Conservation (phyloP, 2,888 invertebrate species). For the Apamea epomidion region DNA sequence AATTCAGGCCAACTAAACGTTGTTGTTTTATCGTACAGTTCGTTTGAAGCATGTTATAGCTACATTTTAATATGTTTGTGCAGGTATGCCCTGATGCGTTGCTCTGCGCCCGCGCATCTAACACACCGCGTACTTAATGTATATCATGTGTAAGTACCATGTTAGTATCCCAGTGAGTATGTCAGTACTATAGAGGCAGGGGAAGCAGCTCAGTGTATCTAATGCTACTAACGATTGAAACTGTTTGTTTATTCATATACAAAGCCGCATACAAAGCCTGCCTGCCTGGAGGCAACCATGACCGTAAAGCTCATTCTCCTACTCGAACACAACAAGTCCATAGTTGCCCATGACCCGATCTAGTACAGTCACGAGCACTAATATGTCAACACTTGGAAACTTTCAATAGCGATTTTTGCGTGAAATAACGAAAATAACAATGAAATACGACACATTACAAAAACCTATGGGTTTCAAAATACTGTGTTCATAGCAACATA, state of each 20-base stretch:
- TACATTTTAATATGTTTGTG: not conserved
- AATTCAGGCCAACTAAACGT: not conserved
- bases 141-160: not conserved
- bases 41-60: not conserved
- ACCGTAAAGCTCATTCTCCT: not conserved
- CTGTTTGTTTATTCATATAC: no score
- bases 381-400: no score
- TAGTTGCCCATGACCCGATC: no score
- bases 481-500: no score
- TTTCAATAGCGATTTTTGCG: no score
- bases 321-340: not conserved
- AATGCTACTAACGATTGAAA: not conserved
- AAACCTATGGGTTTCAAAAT: no score
- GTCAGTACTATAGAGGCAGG: not conserved
- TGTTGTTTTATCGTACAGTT: not conserved
- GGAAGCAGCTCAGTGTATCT: not conserved
- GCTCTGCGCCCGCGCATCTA: conserved; percentile 6
- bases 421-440: no score
- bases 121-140: not conserved
- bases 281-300: not conserved
- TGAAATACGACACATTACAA: no score
- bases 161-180: conserved; percentile 5
- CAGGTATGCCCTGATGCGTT: not conserved
- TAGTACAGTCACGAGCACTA: no score
- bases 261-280: no score